Evolutionary conservation across 2,888 invertebrate genomes (phyloP).

Genomic region (Psylliodes chrysocephalus): DNA sequence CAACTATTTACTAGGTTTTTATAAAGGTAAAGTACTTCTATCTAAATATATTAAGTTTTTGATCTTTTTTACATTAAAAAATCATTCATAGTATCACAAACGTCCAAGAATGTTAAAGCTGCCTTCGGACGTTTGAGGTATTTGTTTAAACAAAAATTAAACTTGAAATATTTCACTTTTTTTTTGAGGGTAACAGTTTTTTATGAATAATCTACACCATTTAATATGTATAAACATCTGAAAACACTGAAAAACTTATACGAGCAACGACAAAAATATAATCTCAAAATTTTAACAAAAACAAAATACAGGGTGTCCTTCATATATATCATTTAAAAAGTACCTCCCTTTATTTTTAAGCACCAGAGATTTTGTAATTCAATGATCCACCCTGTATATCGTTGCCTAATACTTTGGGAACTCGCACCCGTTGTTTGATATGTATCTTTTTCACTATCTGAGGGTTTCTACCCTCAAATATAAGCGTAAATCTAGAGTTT

Average conservation of each 20-base stretch:
- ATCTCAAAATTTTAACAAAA: conserved; percentile 33
- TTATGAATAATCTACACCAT: conserved; percentile 30
- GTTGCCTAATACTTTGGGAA: conserved; percentile 39
- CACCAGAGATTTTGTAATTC: not conserved
- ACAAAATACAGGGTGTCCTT: conserved; percentile 4
- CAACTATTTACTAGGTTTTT: not conserved
- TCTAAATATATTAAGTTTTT: not conserved
- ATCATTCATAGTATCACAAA: not conserved
- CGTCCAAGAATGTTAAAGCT: too few relatives aligned
- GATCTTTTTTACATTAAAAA: not conserved
- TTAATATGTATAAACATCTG: conserved; percentile 34
- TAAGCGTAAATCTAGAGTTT: conserved; percentile 38
- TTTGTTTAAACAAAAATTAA: too few relatives aligned
- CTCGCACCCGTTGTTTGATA: conserved; percentile 45
- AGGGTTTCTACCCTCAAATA: conserved; percentile 30
- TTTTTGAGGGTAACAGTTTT: conserved; percentile 20
- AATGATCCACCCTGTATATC: conserved; percentile 34
- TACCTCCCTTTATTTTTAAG: not conserved
- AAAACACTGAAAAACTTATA: conserved; percentile 35
- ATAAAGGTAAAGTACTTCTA: not conserved
- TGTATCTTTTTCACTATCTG: conserved; percentile 45
- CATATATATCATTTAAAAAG: not conserved
- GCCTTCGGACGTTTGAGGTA: too few relatives aligned
- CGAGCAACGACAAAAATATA: conserved; percentile 36
- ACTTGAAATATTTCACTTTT: too few relatives aligned